phyloP scores from a whole-genome alignment of 2,888 invertebrate genomes.

The Eulithis prunata region DNA sequence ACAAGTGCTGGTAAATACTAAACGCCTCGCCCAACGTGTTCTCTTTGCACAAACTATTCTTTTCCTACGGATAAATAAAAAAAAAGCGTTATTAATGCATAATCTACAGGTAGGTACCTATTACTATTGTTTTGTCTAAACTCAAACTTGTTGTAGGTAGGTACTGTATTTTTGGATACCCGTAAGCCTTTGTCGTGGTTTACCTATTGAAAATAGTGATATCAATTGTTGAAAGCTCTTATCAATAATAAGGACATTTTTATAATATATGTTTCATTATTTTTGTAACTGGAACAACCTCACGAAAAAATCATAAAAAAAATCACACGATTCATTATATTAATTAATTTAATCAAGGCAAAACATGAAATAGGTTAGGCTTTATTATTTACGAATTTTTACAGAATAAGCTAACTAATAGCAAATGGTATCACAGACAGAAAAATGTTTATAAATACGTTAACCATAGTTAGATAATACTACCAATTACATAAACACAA shows the following conservation, averaged over 20 bases:
- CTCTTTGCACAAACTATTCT: neutral
- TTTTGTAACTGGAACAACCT: too few species aligned
- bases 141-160: too few species aligned
- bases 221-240: too few species aligned
- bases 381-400: neutral
- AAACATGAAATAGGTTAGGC: neutral
- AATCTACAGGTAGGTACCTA: neutral
- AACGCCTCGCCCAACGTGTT: conserved; percentile 11
- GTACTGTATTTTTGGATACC: too few species aligned
- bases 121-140: neutral
- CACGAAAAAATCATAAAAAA: neutral
- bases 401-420: conserved; percentile 11
- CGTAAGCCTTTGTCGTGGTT: too few species aligned
- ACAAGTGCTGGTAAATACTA: conserved; percentile 25
- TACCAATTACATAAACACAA: neutral
- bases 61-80: neutral
- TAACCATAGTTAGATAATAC: neutral
- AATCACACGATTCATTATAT: neutral
- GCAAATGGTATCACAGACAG: conserved; percentile 25
- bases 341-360: conserved; percentile 7
- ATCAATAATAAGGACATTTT: too few species aligned
- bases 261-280: too few species aligned
- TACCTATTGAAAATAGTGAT: too few species aligned
- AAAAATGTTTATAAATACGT: conserved; percentile 15
- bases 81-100: neutral